These are phyloP conservation scores for Drosophila triauraria DNA, from an alignment of 1,140 invertebrate species.

Conservation along the genomic window DNA sequence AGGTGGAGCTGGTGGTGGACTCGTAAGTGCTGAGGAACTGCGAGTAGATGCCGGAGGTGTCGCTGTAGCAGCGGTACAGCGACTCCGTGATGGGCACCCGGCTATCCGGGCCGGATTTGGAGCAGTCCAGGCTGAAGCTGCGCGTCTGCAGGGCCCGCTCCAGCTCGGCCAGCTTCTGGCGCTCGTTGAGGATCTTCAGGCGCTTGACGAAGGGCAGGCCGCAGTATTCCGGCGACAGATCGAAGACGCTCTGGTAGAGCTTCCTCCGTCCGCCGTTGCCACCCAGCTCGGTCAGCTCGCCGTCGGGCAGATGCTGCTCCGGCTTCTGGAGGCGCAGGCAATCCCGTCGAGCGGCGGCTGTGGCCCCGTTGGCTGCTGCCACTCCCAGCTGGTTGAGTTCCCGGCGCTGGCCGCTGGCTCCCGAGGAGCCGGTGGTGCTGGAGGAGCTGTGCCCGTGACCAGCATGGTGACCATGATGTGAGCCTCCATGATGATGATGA, in stretches of 20 bases:
- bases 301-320: conserved; percentile 62
- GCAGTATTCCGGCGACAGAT: conserved; percentile 94
- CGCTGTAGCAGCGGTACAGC: conserved; percentile 89
- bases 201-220: conserved; percentile 95
- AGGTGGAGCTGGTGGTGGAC: conserved; percentile 73
- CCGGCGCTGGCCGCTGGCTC: conserved; percentile 16
- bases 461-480: conserved; percentile 25
- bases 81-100: conserved; percentile 86
- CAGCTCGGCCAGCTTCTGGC: conserved; percentile 93
- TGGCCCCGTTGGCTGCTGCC: neutral
- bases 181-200: conserved; percentile 94
- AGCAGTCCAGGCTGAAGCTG: conserved; percentile 92
- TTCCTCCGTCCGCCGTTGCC: conserved; percentile 39
- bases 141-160: conserved; percentile 90
- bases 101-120: conserved; percentile 87
- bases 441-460: conserved; percentile 32
- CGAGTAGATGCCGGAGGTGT: conserved; percentile 84
- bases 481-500: conserved; percentile 27
- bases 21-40: conserved; percentile 77
- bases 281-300: conserved; percentile 20
- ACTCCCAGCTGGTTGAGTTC: conserved; percentile 19
- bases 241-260: conserved; percentile 89
- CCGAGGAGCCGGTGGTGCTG: conserved; percentile 50
- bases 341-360: conserved; percentile 37
- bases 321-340: conserved; percentile 62